Conservation (phyloP, 2,888 invertebrate species). For the Muschampia plurimacula region DNA sequence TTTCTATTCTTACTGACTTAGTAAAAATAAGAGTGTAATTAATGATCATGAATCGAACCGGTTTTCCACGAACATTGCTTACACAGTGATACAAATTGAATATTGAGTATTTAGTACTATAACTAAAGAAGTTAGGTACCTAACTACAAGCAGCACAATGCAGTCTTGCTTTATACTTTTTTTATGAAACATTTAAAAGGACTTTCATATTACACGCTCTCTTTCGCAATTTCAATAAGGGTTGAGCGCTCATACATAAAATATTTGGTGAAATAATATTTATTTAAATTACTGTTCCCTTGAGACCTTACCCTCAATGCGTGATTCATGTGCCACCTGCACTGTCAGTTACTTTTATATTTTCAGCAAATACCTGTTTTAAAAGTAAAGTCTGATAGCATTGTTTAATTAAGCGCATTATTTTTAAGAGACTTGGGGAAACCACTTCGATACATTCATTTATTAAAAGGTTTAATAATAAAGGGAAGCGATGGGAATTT, state of each 20-base stretch:
- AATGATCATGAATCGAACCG: not conserved
- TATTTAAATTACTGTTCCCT: constrained; percentile 68
- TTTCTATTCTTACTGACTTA: too few species aligned
- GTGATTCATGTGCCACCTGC: constrained; percentile 56
- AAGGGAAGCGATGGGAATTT: not conserved
- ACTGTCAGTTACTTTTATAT: constrained; percentile 43
- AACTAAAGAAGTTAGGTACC: not conserved
- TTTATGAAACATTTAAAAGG: constrained; percentile 31
- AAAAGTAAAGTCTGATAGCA: constrained; percentile 11
- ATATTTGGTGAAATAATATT: constrained; percentile 68
- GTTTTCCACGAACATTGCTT: not conserved
- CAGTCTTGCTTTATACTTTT: not conserved
- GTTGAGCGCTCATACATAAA: constrained; percentile 59
- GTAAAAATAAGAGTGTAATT: too few species aligned
- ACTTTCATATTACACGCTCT: constrained; percentile 22
- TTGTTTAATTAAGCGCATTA: constrained; percentile 23
- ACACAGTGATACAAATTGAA: too few species aligned
- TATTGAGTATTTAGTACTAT: too few species aligned
- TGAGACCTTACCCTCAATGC: constrained; percentile 52
- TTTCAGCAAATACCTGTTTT: constrained; percentile 7
- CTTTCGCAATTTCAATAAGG: constrained; percentile 42
- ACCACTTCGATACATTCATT: not conserved
- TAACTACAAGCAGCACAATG: not conserved
- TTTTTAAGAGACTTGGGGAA: constrained; percentile 11
- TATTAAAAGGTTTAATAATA: not conserved